These are phyloP conservation scores for Rhaphigaster nebulosa DNA, from an alignment of 2,888 invertebrate species.

Conservation along the genomic window DNA sequence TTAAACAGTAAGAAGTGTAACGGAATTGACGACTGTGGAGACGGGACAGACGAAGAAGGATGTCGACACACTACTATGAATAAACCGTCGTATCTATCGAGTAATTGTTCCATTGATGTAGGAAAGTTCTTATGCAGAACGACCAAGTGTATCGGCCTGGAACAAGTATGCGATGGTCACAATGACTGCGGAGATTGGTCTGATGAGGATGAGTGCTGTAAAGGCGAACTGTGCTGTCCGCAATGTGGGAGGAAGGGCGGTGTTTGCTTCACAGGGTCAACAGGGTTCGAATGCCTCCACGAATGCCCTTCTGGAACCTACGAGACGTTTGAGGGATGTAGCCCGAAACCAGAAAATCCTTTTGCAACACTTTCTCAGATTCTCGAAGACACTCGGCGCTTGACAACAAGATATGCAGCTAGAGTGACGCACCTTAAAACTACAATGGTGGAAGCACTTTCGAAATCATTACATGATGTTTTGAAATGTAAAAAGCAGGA, in stretches of 20 bases:
- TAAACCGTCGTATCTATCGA: no score
- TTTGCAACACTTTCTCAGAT: neutral
- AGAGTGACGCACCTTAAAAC: neutral
- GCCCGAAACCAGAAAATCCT: neutral
- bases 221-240: neutral
- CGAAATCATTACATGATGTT: neutral
- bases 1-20: neutral
- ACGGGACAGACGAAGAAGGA: constrained; percentile 1
- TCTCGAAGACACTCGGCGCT: neutral
- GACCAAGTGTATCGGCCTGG: neutral
- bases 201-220: constrained; percentile 23
- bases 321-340: constrained; percentile 2
- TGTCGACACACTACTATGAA: neutral
- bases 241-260: neutral
- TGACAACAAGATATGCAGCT: neutral
- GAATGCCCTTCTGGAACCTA: constrained; percentile 11
- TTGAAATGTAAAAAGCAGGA: neutral
- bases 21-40: constrained; percentile 29
- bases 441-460: neutral
- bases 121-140: neutral
- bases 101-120: neutral
- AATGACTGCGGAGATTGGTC: no score
- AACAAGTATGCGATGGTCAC: neutral
- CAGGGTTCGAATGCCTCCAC: neutral
- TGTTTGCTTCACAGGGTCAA: neutral